Conservation (phyloP, 2,113 vertebrate genomes). For the Elephas maximus region DNA sequence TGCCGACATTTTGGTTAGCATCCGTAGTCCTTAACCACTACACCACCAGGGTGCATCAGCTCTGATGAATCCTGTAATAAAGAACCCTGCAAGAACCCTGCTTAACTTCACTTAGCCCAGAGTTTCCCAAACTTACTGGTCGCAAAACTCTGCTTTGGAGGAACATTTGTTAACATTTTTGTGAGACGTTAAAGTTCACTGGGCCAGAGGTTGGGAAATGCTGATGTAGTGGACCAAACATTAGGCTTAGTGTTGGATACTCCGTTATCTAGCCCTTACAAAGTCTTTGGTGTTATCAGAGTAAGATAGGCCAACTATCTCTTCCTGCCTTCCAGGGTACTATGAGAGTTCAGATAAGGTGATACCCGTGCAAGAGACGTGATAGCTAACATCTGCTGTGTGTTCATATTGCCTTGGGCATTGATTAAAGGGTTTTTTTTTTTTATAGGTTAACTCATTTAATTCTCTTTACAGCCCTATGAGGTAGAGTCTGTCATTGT, state of each 20-base stretch:
- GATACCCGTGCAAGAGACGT: not conserved
- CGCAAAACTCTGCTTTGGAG: conserved; percentile 23
- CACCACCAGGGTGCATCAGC: too few species aligned
- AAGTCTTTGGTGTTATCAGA: not conserved
- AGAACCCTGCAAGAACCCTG: not conserved
- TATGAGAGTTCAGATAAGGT: not conserved
- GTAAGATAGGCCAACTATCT: not conserved
- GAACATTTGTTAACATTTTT: not conserved
- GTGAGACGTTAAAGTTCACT: not conserved
- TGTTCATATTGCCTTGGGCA: not conserved
- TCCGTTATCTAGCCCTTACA: not conserved
- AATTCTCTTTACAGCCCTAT: not conserved
- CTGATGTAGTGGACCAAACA: not conserved
- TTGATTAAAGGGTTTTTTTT: not conserved
- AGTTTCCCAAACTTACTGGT: not conserved
- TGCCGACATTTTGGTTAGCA: too few species aligned
- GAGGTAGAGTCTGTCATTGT: not conserved
- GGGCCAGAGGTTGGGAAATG: conserved; percentile 27
- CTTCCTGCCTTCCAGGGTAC: not conserved
- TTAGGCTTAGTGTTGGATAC: conserved; percentile 3
- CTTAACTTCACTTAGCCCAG: not conserved
- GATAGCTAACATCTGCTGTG: not conserved
- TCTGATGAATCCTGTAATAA: not conserved
- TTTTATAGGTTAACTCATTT: not conserved
- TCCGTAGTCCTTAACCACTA: too few species aligned